Base-by-base conservation (phyloP, 2,888 invertebrate species). In the Thymelicus sylvestris region DNA sequence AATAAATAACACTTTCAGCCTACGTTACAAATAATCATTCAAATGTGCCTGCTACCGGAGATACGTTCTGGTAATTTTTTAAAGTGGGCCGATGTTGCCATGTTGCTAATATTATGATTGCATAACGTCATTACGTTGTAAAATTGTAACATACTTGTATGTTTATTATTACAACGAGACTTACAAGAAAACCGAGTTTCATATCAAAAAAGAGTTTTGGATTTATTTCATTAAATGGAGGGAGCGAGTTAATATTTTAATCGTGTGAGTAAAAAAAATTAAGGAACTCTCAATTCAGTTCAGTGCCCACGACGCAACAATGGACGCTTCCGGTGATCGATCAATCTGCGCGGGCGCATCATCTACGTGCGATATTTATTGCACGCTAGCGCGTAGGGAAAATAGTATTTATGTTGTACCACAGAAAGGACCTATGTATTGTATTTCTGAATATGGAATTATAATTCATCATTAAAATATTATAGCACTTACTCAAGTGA, bases 301-400 rank as follows among this genome's bases (percentile, higher is more conserved):
- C 19, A 38, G 48, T 19, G 12, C 67, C 47, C 73, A 77, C 79
- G 69, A 76, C 38, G 73, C 77, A 76, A 71, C 76, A 79, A 85
- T 83, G 79, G 76, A 78, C 77, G 77, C 79, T 84, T 89, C 88
- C 89, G 84, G 87, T 79, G 77, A 87, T 88, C 86, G 84, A 88
- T 89, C 88, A 89, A 87, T 87, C 84, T 85, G 87, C 86, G 85
- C 81, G 72, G 72, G 77, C 81, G 79, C 80, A 80, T 57, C 59
- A 5, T 50, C 50, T 60, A 64, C 60, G 67, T 48, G 39, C 60
- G 67, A 67, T 50, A 70, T 39, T 60, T 59, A 41, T 60, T 61
- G 57, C 64, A 44, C 24, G 24, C 24, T 55, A 8, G 24, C 24
- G 24, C 24, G 5, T 55, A 12, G 55, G 12, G 24, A 55, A 55